Percentiles rank a stretch among this genome's conserved stretches.
These are phyloP conservation scores for Myotis myotis DNA, from an alignment of 2,797 vertebrate species.

Conservation along the genomic window DNA sequence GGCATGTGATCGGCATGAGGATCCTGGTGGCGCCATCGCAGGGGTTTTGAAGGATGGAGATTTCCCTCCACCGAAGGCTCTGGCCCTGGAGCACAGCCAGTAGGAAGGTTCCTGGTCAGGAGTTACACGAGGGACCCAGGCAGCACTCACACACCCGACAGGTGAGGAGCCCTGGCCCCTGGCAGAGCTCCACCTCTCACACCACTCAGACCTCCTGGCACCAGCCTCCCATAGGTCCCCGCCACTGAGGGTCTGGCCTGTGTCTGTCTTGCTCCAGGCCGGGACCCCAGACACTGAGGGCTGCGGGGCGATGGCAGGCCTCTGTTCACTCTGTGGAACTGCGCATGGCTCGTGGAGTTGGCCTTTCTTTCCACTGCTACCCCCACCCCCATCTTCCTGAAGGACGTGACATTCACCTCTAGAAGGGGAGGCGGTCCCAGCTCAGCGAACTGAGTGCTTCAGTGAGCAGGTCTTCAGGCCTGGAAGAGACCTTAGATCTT, in stretches of 20 bases:
- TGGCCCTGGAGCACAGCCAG: not conserved
- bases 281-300: accelerated
- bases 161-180: not conserved
- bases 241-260: not conserved
- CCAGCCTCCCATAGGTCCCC: accelerated
- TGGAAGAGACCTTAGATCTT: not conserved
- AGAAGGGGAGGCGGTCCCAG: too few relatives aligned
- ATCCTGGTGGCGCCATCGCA: accelerated
- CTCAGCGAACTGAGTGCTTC: accelerated
- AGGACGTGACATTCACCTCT: not conserved
- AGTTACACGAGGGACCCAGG: not conserved
- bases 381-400: not conserved
- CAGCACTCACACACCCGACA: accelerated
- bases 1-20: accelerated
- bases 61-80: not conserved
- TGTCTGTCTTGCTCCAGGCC: not conserved
- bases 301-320: accelerated
- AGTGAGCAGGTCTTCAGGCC: not conserved
- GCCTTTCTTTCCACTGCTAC: not conserved
- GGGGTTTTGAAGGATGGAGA: not conserved
- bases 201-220: accelerated
- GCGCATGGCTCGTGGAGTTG: not conserved
- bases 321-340: not conserved
- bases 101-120: too few relatives aligned
- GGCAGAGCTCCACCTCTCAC: not conserved